These are phyloP conservation scores for Papilio polyxenes DNA, from an alignment of 1,140 invertebrate genomes.

Conservation along the genomic window DNA sequence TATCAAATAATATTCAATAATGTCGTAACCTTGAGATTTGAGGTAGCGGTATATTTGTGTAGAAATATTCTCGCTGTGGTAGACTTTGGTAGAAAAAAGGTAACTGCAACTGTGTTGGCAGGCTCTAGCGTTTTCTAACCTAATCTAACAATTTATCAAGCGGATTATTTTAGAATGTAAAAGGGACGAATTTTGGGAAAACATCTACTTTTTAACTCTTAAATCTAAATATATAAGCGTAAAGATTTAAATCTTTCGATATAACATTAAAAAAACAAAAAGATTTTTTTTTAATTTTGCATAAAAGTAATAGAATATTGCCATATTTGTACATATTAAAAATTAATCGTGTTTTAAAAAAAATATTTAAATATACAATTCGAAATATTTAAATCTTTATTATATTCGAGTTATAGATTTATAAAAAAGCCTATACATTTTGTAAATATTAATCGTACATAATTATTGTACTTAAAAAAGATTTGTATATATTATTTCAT, in stretches of 20 bases:
- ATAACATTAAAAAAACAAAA: not conserved
- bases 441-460: constrained; percentile 62
- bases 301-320: not conserved
- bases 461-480: constrained; percentile 66
- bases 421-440: constrained; percentile 69
- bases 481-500: constrained; percentile 52
- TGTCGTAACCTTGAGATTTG: constrained; percentile 50
- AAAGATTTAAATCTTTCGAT: constrained; percentile 52
- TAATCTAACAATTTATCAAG: constrained; percentile 62
- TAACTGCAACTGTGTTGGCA: constrained; percentile 49
- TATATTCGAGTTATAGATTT: constrained; percentile 54
- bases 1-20: constrained; percentile 42
- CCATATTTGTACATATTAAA: not conserved
- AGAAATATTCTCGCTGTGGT: constrained; percentile 42
- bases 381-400: constrained; percentile 25
- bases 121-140: constrained; percentile 74
- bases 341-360: not conserved
- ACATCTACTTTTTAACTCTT: constrained; percentile 57
- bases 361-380: not conserved
- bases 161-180: constrained; percentile 35
- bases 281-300: not conserved
- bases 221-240: constrained; percentile 50
- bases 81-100: constrained; percentile 47
- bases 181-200: constrained; percentile 18
- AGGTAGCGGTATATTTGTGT: constrained; percentile 54